Conservation (phyloP, 2,113 vertebrate genomes). For the Nycticorax nycticorax region DNA sequence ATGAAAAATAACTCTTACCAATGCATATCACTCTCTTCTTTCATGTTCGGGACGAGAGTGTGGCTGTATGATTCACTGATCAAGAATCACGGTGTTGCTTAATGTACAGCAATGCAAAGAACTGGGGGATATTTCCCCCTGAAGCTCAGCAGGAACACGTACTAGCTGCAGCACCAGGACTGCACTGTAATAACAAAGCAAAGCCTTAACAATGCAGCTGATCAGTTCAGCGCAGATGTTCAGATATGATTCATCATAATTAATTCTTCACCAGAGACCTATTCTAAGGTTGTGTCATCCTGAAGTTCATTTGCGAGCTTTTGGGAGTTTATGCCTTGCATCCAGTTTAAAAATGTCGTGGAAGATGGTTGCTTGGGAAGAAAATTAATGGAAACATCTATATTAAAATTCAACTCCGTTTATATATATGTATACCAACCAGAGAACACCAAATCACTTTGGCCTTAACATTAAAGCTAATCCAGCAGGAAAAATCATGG, state of each 20-base stretch:
- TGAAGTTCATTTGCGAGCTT: not conserved
- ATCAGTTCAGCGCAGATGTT: not conserved
- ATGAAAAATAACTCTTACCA: not conserved
- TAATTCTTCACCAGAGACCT: not conserved
- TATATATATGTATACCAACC: not conserved
- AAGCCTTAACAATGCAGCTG: not conserved
- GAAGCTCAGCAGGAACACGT: not conserved
- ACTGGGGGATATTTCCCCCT: rapidly evolving
- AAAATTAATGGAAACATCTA: not conserved
- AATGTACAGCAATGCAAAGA: not conserved
- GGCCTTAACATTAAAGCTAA: not conserved
- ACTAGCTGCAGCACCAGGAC: not conserved
- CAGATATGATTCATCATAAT: not conserved
- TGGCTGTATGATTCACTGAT: not conserved
- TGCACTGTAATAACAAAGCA: not conserved
- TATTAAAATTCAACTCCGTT: not conserved
- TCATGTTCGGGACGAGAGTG: not conserved
- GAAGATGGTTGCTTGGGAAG: not conserved
- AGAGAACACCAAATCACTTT: not conserved
- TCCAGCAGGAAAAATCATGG: not conserved
- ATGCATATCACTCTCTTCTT: not conserved
- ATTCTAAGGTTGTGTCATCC: rapidly evolving
- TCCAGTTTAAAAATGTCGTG: not conserved
- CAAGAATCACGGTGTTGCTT: not conserved
- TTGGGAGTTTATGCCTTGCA: not conserved